Evolutionary conservation across 2,113 vertebrate genomes (phyloP).

Genomic region (Oncorhynchus mykiss): DNA sequence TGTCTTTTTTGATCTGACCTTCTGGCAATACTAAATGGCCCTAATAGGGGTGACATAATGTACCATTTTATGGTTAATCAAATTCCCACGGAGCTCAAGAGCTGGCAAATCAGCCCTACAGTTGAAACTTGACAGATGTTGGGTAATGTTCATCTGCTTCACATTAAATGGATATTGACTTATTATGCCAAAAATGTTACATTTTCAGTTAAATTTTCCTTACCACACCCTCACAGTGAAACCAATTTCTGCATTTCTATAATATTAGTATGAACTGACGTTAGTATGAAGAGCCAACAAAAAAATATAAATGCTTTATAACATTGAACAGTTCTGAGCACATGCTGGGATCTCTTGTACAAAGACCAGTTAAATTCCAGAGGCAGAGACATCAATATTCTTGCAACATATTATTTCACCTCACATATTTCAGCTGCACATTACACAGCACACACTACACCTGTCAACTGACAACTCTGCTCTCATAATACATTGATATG

Average conservation of each 20-base stretch:
- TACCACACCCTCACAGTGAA: constrained; percentile 12
- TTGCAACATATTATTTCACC: constrained; percentile 40
- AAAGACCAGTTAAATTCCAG: no score
- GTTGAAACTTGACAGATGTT: constrained; percentile 58
- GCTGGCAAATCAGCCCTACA: constrained; percentile 43
- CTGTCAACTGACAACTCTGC: constrained; percentile 55
- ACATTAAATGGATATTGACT: constrained; percentile 45
- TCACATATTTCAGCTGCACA: constrained; percentile 39
- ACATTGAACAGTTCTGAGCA: no score
- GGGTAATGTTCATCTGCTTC: constrained; percentile 49
- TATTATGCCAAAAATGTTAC: constrained; percentile 29
- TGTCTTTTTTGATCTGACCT: constrained; percentile 62
- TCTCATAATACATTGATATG: constrained; percentile 35
- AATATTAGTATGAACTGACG: not conserved
- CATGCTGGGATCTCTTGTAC: no score
- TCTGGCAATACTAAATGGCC: constrained; percentile 66
- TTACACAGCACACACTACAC: constrained; percentile 44
- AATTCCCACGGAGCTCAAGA: constrained; percentile 70
- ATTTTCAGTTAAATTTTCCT: constrained; percentile 24
- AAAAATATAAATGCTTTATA: no score
- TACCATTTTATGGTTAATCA: constrained; percentile 73
- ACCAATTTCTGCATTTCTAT: constrained; percentile 2
- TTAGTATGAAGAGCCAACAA: not conserved
- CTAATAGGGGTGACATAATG: constrained; percentile 73
- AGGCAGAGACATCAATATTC: constrained; percentile 17